Evolutionary conservation across 1,140 invertebrate species (phyloP).

Genomic region (Drosophila paulistorum): DNA sequence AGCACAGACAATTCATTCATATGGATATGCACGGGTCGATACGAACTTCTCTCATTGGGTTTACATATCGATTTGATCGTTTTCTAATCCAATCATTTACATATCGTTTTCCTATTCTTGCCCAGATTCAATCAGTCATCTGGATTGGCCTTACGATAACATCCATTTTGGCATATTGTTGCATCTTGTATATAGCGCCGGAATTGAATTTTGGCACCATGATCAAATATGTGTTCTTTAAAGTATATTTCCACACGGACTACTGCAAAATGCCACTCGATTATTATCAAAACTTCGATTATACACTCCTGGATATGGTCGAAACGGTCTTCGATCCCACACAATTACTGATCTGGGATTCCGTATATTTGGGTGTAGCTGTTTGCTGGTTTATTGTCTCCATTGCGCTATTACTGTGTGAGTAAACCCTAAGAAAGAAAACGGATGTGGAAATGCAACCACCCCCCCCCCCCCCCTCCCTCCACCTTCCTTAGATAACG

Average conservation of each 20-base stretch:
- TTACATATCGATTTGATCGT: no score
- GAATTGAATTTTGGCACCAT: slow-evolving; percentile 48
- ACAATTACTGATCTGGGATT: slow-evolving; percentile 67
- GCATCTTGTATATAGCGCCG: slow-evolving; percentile 53
- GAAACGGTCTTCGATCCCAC: slow-evolving; percentile 59
- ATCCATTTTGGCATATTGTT: slow-evolving; percentile 71
- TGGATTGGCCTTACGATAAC: slow-evolving; percentile 74
- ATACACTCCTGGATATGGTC: slow-evolving; percentile 37
- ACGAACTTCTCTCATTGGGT: no score
- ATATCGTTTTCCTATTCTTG: background rate
- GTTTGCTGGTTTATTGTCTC: slow-evolving; percentile 72
- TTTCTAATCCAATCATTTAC: background rate
- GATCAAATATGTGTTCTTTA: slow-evolving; percentile 61
- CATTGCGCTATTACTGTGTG: slow-evolving; percentile 60
- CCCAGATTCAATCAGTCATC: slow-evolving; percentile 63
- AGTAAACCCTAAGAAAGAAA: slow-evolving; percentile 40
- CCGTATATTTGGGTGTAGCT: slow-evolving; percentile 66
- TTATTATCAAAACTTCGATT: slow-evolving; percentile 55
- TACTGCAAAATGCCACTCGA: slow-evolving; percentile 41
- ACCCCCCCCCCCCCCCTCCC: no score
- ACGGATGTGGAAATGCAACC: background rate
- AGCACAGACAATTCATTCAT: background rate
- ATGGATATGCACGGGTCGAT: background rate
- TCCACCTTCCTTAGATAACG: background rate
- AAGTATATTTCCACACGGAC: slow-evolving; percentile 65